phyloP scores from a whole-genome alignment of 2,888 invertebrate species.

The Rapana venosa region DNA sequence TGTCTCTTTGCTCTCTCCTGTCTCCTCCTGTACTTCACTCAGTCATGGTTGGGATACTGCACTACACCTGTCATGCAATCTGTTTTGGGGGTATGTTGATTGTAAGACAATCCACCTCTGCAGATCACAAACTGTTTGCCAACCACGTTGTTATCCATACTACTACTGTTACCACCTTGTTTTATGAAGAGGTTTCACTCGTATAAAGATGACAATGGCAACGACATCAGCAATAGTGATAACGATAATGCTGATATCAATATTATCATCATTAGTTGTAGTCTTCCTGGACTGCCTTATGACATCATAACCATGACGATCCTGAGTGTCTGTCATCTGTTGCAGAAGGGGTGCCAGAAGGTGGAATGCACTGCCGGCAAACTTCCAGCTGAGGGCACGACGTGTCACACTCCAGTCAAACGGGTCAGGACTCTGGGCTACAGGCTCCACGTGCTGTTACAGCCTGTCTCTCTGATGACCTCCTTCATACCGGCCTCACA shows the following conservation, averaged over 20 bases:
- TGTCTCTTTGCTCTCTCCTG: too few relatives aligned
- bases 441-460: slow-evolving; percentile 26
- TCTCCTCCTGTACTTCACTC: too few relatives aligned
- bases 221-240: background rate
- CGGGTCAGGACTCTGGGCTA: slow-evolving; percentile 39
- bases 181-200: too few relatives aligned
- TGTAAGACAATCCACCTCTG: too few relatives aligned
- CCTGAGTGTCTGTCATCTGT: background rate
- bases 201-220: background rate
- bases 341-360: slow-evolving; percentile 4
- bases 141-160: too few relatives aligned
- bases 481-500: background rate
- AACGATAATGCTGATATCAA: background rate
- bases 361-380: slow-evolving; percentile 40
- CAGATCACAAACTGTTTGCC: too few relatives aligned
- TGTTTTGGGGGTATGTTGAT: too few relatives aligned
- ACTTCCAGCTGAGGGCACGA: background rate
- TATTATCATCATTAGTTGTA: background rate
- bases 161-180: too few relatives aligned
- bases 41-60: too few relatives aligned
- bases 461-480: background rate
- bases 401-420: slow-evolving; percentile 33
- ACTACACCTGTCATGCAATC: too few relatives aligned
- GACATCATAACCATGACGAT: too few relatives aligned
- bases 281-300: too few relatives aligned